A percentile compares a stretch with the other conserved stretches of the same genome.
phyloP scores from a whole-genome alignment of 2,113 vertebrate genomes.

The Esox niger region DNA sequence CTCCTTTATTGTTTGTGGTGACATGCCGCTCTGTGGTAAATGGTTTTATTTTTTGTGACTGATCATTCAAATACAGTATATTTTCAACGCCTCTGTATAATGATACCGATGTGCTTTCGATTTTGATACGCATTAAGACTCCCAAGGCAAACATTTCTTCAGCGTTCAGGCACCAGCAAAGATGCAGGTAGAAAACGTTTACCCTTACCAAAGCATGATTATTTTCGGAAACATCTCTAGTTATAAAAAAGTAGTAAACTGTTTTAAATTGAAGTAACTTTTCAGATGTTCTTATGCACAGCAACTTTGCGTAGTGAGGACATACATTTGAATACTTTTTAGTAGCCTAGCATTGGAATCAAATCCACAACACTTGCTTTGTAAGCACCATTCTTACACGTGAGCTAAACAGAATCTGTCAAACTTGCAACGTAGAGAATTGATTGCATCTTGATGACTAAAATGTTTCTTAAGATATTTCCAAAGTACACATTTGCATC shows the following conservation, averaged over 20 bases:
- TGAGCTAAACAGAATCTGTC: too few relatives aligned
- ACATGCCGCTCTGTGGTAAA: constrained; percentile 33
- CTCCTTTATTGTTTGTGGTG: constrained; percentile 4
- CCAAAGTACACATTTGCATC: constrained; percentile 12
- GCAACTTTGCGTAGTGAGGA: too few relatives aligned
- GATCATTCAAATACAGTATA: constrained; percentile 37
- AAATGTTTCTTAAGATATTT: constrained; percentile 26
- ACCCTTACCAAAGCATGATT: constrained; percentile 28
- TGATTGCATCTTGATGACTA: constrained; percentile 18
- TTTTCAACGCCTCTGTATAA: constrained; percentile 58
- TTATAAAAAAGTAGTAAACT: constrained; percentile 23
- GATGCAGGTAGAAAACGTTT: constrained; percentile 35
- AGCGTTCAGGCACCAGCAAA: constrained; percentile 38
- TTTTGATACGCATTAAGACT: constrained; percentile 60
- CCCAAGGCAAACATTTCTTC: constrained; percentile 53
- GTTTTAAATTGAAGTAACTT: too few relatives aligned
- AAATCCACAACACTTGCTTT: too few relatives aligned
- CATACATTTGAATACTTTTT: too few relatives aligned
- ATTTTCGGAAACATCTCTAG: constrained; percentile 20
- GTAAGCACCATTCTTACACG: too few relatives aligned
- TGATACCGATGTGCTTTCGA: constrained; percentile 55
- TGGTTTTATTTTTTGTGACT: constrained; percentile 51
- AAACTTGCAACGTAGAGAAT: too few relatives aligned
- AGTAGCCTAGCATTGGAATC: too few relatives aligned
- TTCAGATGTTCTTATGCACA: too few relatives aligned